Base-by-base conservation (phyloP, 2,888 invertebrate species). In the Hoplodrina ambigua region DNA sequence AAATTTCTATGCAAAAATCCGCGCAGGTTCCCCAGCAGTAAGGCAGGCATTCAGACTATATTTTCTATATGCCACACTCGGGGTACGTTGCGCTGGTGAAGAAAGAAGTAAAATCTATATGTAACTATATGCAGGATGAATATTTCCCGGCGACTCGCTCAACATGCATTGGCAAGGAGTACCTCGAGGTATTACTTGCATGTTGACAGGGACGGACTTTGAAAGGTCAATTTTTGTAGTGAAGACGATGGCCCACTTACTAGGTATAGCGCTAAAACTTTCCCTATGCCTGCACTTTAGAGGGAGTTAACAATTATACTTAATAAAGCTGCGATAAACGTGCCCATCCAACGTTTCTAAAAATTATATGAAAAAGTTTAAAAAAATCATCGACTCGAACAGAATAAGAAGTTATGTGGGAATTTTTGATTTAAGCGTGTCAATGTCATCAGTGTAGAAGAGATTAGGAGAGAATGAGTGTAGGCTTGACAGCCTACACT, bases 151-250 rank as follows among this genome's bases (percentile, higher is more conserved):
- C 30, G 37, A 61, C 41, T 70, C 0, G 46, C 57, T 41, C 70
- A 56, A 78, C 84, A 83, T 82, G 82, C 82, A 83, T 80, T 59
- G 72, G 52, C 57, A 53, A 71, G 55, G 59, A 67, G 78, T 69
- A 65, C 41, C 64, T 72, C 37, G 37, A 72, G 64, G 75, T 70
- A 72, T 78, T 64, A 73, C 80, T 72, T 82, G 82, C 78, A 81
- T 69, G 15, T 30, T 3, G 2, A 17, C 75, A 83, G 82, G 53
- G 62, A 60, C 41, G 83, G 50, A 78, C 55, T 78, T 41, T 2
- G 41, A 19, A 1, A 46, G 0, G 6, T 17, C 17, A 15, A 4
- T 46, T 46, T 46, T 15, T 4, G 0, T 41, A 17, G 17, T n/a
- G n/a, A n/a, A n/a, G n/a, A n/a, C n/a, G n/a, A n/a, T n/a, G n/a